Evolutionary conservation across 2,797 vertebrate species (phyloP).

Genomic region (Tamandua tetradactyla): DNA sequence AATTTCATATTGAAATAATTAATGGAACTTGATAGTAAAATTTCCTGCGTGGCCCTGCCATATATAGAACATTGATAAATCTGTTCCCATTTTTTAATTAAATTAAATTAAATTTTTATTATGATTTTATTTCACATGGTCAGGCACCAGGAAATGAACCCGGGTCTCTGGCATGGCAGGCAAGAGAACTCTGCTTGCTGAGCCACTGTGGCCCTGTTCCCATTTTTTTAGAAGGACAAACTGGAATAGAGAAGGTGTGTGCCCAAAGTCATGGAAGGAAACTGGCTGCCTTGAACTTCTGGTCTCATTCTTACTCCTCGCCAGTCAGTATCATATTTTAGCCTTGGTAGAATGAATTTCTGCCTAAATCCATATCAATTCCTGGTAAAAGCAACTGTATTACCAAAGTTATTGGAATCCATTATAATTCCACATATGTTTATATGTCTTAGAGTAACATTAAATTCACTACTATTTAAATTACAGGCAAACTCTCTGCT

Average conservation of each 20-base stretch:
- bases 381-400: not conserved
- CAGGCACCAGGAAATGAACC: no score
- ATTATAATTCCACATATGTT: conserved; percentile 29
- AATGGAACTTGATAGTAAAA: not conserved
- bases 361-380: conserved; percentile 41
- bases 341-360: conserved; percentile 35
- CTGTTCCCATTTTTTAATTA: not conserved
- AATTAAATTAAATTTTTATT: no score
- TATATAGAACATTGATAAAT: not conserved
- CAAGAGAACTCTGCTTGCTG: no score
- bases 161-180: no score
- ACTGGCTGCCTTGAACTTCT: conserved; percentile 11
- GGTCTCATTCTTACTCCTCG: not conserved
- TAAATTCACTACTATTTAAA: conserved; percentile 29
- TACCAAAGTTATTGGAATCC: conserved; percentile 52
- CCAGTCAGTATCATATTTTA: not conserved
- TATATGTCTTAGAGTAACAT: conserved; percentile 4
- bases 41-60: conserved; percentile 31
- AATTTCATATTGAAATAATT: conserved; percentile 28
- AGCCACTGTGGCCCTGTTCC: no score
- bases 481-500: not conserved
- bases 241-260: not conserved
- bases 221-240: conserved; percentile 21
- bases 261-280: not conserved
- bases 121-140: no score